Evolutionary conservation across 1,140 invertebrate genomes (phyloP).

Genomic region (Calephelis virginiensis): DNA sequence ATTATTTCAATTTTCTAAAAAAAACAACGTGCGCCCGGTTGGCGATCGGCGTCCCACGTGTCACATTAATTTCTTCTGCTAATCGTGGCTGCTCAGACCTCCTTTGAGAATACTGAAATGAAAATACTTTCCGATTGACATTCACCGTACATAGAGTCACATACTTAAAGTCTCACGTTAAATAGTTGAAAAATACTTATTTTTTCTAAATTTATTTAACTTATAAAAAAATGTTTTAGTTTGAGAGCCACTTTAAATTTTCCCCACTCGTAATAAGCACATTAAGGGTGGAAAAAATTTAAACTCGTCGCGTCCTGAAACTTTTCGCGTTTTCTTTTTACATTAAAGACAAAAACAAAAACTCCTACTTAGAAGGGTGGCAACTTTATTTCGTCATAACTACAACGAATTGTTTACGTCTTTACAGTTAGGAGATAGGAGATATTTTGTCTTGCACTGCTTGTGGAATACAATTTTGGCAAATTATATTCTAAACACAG

Average conservation of each 20-base stretch:
- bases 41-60: no score
- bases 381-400: constrained; percentile 62
- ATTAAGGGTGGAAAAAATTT: constrained; percentile 75
- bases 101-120: no score
- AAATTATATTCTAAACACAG: constrained; percentile 57
- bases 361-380: constrained; percentile 72
- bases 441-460: constrained; percentile 30
- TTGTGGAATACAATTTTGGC: constrained; percentile 41
- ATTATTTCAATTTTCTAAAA: no score
- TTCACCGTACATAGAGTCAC: no score
- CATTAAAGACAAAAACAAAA: constrained; percentile 75
- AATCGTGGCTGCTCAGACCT: no score
- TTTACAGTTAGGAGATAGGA: constrained; percentile 26
- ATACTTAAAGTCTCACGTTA: no score
- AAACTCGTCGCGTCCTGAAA: constrained; percentile 70
- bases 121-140: no score
- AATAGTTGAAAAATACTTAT: no score
- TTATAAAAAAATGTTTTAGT: constrained; percentile 25
- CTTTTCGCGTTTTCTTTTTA: constrained; percentile 76
- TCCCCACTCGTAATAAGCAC: constrained; percentile 74
- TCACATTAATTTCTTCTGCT: no score
- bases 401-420: constrained; percentile 18
- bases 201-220: not conserved
- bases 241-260: constrained; percentile 52
- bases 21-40: no score